These are phyloP conservation scores for Petromus typicus DNA, from an alignment of 2,113 vertebrate species.

Conservation along the genomic window DNA sequence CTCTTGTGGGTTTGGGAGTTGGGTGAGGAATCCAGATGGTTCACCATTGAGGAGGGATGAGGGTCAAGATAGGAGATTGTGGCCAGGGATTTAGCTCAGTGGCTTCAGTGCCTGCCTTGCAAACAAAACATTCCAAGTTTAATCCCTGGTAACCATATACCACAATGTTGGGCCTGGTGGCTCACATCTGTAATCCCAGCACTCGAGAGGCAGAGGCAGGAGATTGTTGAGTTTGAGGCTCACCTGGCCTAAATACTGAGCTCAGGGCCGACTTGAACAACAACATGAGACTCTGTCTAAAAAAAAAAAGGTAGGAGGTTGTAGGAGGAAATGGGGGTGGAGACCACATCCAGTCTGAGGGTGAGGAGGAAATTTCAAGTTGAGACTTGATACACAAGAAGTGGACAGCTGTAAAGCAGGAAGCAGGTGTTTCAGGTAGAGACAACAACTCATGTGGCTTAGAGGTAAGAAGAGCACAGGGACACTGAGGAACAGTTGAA, in stretches of 20 bases:
- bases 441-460: background rate
- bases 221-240: too few relatives aligned
- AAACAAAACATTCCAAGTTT: too few relatives aligned
- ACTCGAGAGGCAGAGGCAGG: too few relatives aligned
- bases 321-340: background rate
- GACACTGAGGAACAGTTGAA: background rate
- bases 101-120: too few relatives aligned
- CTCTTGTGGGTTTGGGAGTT: background rate
- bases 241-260: too few relatives aligned
- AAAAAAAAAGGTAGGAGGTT: too few relatives aligned
- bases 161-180: too few relatives aligned
- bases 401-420: background rate
- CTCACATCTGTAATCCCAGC: too few relatives aligned
- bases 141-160: too few relatives aligned
- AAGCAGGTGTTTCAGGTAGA: background rate
- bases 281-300: too few relatives aligned
- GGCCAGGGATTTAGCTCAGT: background rate
- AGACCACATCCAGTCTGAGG: background rate
- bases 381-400: background rate
- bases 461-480: background rate
- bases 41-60: background rate
- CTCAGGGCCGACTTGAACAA: too few relatives aligned
- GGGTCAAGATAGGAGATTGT: background rate
- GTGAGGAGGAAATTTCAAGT: background rate
- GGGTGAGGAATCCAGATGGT: background rate